Evolutionary conservation across 2,797 vertebrate species (phyloP).

Genomic region (Simalia tracyae): DNA sequence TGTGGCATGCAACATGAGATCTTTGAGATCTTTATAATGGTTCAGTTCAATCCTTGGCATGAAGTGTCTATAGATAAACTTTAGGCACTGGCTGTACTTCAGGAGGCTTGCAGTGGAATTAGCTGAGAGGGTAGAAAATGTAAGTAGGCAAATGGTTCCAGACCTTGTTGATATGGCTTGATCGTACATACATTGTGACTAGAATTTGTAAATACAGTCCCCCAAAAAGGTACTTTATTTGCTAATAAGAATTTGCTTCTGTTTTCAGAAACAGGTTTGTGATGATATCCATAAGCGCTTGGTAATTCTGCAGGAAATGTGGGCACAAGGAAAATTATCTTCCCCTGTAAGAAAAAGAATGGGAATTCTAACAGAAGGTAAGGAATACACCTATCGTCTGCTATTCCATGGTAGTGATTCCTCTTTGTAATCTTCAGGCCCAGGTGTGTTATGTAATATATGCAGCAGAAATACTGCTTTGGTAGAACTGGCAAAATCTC

Average conservation of each 20-base stretch:
- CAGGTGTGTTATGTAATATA: not conserved
- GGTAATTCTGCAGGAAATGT: constrained; percentile 81
- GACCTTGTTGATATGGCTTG: not conserved
- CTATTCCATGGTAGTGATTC: not conserved
- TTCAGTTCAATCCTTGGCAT: not conserved
- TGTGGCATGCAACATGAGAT: not conserved
- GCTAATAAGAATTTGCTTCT: not conserved
- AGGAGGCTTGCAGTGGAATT: not conserved
- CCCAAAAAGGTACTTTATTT: too few species aligned
- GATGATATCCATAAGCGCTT: constrained; percentile 86
- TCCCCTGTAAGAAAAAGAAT: constrained; percentile 85
- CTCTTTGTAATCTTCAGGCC: not conserved
- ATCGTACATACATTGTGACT: not conserved
- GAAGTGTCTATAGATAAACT: not conserved
- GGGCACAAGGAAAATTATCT: constrained; percentile 84
- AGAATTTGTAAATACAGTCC: not conserved
- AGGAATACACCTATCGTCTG: not conserved
- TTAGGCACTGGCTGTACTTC: not conserved
- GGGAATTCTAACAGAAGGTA: constrained; percentile 82
- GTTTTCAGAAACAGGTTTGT: constrained; percentile 85
- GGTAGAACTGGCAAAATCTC: not conserved
- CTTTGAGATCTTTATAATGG: not conserved
- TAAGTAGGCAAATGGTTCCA: not conserved
- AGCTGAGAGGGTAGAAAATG: not conserved
- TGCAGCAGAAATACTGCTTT: not conserved